These are phyloP conservation scores for Batillaria attramentaria DNA, from an alignment of 1,140 invertebrate genomes.

Conservation along the genomic window DNA sequence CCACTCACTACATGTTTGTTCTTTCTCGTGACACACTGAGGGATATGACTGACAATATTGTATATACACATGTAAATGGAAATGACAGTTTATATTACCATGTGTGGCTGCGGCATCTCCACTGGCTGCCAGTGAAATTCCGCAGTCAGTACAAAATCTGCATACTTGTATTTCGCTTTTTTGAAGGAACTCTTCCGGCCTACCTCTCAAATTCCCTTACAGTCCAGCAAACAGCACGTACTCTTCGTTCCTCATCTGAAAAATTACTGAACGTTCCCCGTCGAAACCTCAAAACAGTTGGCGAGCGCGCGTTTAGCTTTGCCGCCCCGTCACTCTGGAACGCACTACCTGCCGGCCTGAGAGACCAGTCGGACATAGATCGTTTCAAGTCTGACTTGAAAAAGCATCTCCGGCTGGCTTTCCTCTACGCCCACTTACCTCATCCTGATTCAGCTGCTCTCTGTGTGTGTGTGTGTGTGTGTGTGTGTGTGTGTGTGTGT, in stretches of 20 bases:
- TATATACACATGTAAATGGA: not conserved
- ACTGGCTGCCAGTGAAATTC: too few relatives aligned
- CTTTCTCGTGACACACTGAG: too few relatives aligned
- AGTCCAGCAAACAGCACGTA: too few relatives aligned
- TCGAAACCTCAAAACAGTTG: not conserved
- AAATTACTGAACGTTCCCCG: too few relatives aligned
- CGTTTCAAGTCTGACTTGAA: not conserved
- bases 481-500: slow-evolving; percentile 2
- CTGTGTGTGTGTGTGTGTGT: slow-evolving; percentile 2
- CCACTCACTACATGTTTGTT: too few relatives aligned
- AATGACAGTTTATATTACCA: not conserved
- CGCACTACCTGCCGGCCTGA: not conserved
- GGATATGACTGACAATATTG: too few relatives aligned
- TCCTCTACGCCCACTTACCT: not conserved
- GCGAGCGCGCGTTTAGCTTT: not conserved
- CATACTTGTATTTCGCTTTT: too few relatives aligned
- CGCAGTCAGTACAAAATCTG: too few relatives aligned
- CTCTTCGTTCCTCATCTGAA: too few relatives aligned
- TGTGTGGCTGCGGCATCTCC: not conserved
- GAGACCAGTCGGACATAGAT: not conserved
- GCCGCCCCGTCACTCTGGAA: not conserved
- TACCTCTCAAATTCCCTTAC: too few relatives aligned
- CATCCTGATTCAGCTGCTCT: not conserved
- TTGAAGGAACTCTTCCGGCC: too few relatives aligned
- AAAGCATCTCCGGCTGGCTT: too few relatives aligned